Evolutionary conservation across 2,888 invertebrate species (phyloP).

Genomic region (Lissocephala sabroskyi): DNA sequence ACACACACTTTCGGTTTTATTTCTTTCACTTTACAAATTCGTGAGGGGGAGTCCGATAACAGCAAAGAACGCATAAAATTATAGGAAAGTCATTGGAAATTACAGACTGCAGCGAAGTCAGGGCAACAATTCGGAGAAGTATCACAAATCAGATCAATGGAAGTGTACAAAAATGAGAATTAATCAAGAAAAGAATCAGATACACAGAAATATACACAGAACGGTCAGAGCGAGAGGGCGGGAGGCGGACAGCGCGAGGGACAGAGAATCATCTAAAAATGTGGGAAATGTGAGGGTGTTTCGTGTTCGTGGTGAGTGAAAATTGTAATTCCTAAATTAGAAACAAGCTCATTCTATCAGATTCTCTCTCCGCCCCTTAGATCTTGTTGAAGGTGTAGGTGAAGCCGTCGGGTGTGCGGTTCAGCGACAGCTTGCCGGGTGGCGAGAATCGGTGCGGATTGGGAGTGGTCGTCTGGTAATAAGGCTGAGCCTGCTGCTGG

Average conservation of each 20-base stretch:
- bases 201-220: constrained; percentile 22
- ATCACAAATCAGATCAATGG: constrained; percentile 63
- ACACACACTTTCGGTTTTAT: constrained; percentile 53
- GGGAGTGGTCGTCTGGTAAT: constrained; percentile 76
- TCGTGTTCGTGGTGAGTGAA: constrained; percentile 22
- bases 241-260: constrained; percentile 15
- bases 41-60: too few relatives aligned
- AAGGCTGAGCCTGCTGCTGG: constrained; percentile 62
- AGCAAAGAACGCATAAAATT: too few relatives aligned
- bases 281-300: constrained; percentile 13
- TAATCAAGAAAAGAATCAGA: too few relatives aligned
- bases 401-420: constrained; percentile 90
- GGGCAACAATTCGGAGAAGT: constrained; percentile 27
- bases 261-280: too few relatives aligned
- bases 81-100: background rate
- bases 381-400: constrained; percentile 87
- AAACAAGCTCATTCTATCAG: constrained; percentile 53
- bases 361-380: constrained; percentile 54
- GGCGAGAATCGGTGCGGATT: constrained; percentile 85
- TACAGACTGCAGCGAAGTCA: too few relatives aligned
- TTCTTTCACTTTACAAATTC: constrained; percentile 36
- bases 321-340: constrained; percentile 27
- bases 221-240: constrained; percentile 11
- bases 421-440: constrained; percentile 88
- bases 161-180: constrained; percentile 25